A percentile compares a stretch with the other conserved stretches of the same genome.
Conservation (phyloP, 2,797 vertebrate species). For the Crotalus adamanteus region DNA sequence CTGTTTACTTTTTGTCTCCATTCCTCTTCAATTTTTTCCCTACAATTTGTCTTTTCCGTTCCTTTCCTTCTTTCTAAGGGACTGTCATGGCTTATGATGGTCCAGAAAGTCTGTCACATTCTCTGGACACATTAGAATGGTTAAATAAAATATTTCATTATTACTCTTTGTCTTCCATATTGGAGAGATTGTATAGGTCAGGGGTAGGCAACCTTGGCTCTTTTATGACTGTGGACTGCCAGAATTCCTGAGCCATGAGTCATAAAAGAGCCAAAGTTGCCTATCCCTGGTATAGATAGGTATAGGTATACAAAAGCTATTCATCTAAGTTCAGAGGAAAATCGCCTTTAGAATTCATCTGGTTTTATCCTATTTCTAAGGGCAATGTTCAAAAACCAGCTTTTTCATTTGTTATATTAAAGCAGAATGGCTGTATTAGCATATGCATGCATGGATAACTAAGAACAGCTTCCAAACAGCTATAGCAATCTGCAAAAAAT, state of each 20-base stretch:
- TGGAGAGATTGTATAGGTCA: not conserved
- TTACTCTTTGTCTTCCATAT: not conserved
- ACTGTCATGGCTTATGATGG: not conserved
- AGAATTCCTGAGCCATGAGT: too few species aligned
- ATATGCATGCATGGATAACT: not conserved
- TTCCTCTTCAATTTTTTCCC: not conserved
- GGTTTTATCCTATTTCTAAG: not conserved
- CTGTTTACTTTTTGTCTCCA: not conserved
- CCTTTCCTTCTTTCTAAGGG: not conserved
- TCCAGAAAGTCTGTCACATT: not conserved
- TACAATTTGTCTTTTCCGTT: not conserved
- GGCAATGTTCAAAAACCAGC: not conserved
- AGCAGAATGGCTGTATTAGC: too few species aligned
- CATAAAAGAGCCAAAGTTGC: too few species aligned
- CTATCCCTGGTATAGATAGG: too few species aligned
- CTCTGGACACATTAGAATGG: too few species aligned
- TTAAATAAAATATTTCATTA: not conserved
- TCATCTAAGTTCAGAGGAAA: not conserved
- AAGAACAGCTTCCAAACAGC: not conserved
- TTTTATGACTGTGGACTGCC: too few species aligned
- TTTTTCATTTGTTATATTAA: not conserved
- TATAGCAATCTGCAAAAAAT: not conserved
- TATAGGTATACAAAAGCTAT: not conserved
- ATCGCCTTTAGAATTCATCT: not conserved
- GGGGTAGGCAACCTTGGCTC: too few species aligned